Evolutionary conservation across 2,797 vertebrate genomes (phyloP).

Genomic region (Helostoma temminkii): DNA sequence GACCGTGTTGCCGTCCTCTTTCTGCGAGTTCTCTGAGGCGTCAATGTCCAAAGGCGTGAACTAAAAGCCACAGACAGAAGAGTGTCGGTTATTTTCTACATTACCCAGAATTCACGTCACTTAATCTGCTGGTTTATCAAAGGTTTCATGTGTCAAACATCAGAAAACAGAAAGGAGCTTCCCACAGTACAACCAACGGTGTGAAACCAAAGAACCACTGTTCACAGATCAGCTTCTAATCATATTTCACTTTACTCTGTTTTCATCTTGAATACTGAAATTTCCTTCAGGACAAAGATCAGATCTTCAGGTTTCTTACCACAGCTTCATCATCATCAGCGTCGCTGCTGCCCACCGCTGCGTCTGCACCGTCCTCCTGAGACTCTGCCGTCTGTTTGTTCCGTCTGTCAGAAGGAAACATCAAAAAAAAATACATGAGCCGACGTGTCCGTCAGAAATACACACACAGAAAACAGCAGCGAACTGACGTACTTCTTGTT

Average conservation of each 20-base stretch:
- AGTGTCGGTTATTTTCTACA: neutral
- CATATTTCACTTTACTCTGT: too few relatives aligned
- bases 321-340: constrained; percentile 45
- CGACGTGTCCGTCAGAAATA: neutral
- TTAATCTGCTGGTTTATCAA: too few relatives aligned
- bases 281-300: neutral
- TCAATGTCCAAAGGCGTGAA: constrained; percentile 45
- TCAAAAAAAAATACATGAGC: neutral
- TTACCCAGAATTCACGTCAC: constrained; percentile 18
- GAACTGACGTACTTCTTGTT: constrained; percentile 83
- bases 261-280: too few relatives aligned
- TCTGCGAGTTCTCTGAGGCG: neutral
- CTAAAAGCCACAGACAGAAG: constrained; percentile 42
- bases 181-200: too few relatives aligned
- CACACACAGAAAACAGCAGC: too few relatives aligned
- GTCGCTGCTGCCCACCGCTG: neutral
- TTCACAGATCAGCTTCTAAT: too few relatives aligned
- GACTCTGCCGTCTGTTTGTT: constrained; percentile 74
- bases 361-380: constrained; percentile 49
- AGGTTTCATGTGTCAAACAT: too few relatives aligned
- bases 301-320: constrained; percentile 18
- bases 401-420: constrained; percentile 63
- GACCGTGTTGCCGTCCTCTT: constrained; percentile 20
- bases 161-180: too few relatives aligned
- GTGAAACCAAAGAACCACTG: too few relatives aligned